Evolutionary conservation across 2,888 invertebrate genomes (phyloP).

Genomic region (Orthosia incerta): DNA sequence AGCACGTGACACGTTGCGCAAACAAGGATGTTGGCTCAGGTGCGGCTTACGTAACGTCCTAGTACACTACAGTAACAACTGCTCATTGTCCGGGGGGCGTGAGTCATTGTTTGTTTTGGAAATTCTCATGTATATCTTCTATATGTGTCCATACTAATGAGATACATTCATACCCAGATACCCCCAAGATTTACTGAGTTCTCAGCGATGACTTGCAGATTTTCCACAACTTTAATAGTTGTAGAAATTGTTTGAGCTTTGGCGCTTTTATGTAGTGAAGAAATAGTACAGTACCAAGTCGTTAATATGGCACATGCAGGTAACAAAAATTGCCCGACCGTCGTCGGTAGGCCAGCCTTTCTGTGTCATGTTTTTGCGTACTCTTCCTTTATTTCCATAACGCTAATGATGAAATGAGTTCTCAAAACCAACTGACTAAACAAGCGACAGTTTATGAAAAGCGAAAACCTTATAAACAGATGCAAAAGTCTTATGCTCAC

Average conservation of each 20-base stretch:
- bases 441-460: conserved; percentile 25
- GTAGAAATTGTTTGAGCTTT: too few species aligned
- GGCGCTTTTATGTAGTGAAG: background rate
- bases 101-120: conserved; percentile 68
- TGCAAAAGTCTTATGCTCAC: conserved; percentile 18
- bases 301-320: background rate
- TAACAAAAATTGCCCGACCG: background rate
- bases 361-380: conserved; percentile 7
- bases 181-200: background rate
- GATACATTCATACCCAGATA: conserved; percentile 2
- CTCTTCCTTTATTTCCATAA: background rate
- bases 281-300: background rate
- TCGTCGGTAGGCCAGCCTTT: background rate
- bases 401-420: conserved; percentile 10
- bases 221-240: background rate
- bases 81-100: conserved; percentile 58
- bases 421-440: conserved; percentile 21
- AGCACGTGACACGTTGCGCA: conserved; percentile 74
- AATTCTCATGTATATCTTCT: conserved; percentile 45
- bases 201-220: background rate
- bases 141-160: conserved; percentile 9
- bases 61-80: conserved; percentile 59
- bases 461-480: conserved; percentile 37
- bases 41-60: conserved; percentile 77
- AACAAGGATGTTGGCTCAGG: conserved; percentile 86